These are phyloP conservation scores for Cricetomys ansorgei DNA, from an alignment of 2,113 vertebrate species.

Conservation along the genomic window DNA sequence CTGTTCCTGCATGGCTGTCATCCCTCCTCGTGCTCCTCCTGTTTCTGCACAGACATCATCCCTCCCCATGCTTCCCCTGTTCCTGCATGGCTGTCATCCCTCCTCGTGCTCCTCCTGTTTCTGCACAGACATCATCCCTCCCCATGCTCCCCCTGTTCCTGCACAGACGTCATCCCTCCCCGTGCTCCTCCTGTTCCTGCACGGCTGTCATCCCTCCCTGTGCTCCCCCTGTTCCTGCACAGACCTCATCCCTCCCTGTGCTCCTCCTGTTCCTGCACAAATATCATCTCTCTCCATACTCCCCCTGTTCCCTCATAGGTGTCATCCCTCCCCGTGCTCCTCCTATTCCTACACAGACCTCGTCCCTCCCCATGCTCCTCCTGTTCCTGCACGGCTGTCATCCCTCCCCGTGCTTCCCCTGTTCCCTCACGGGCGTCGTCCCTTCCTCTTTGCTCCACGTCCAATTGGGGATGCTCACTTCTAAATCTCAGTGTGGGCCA, in stretches of 20 bases:
- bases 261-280: not conserved
- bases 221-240: accelerated
- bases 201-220: too few relatives aligned
- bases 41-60: too few relatives aligned
- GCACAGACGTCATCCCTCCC: too few relatives aligned
- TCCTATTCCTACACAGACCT: too few relatives aligned
- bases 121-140: too few relatives aligned
- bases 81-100: not conserved
- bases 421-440: too few relatives aligned
- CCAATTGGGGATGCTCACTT: not conserved
- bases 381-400: accelerated
- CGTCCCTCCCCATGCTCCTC: not conserved
- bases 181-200: not conserved
- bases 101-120: too few relatives aligned
- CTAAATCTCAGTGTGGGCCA: not conserved
- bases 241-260: not conserved
- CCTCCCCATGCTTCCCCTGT: not conserved
- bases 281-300: too few relatives aligned
- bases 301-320: too few relatives aligned
- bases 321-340: too few relatives aligned
- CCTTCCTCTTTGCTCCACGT: not conserved
- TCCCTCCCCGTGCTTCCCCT: accelerated
- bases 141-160: too few relatives aligned
- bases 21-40: accelerated
- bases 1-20: not conserved